These are phyloP conservation scores for Oncopeltus fasciatus DNA, from an alignment of 1,140 invertebrate species.

Conservation along the genomic window DNA sequence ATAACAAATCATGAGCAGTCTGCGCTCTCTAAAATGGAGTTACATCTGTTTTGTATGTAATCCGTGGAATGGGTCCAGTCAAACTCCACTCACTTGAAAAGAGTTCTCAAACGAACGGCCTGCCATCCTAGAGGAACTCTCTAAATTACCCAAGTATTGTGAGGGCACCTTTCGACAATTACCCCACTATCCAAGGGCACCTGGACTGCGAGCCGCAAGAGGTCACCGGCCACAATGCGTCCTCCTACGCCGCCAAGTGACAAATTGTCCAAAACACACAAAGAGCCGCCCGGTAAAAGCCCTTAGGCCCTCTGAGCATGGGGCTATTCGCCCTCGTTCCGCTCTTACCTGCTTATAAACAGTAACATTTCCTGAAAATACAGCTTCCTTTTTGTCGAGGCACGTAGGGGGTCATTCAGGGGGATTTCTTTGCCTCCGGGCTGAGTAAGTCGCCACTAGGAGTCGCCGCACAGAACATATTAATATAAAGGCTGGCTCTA, in stretches of 20 bases:
- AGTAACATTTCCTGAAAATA: not conserved
- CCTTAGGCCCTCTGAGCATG: not conserved
- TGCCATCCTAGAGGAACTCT: not conserved
- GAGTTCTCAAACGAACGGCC: no score
- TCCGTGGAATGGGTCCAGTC: no score
- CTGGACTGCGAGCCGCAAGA: not conserved
- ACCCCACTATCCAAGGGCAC: not conserved
- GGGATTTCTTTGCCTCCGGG: not conserved
- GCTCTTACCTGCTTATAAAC: not conserved
- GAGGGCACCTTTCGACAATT: not conserved
- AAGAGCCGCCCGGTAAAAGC: not conserved
- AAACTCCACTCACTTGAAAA: no score
- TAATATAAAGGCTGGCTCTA: not conserved
- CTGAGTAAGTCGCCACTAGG: not conserved
- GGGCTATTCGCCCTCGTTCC: no score
- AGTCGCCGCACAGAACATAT: not conserved
- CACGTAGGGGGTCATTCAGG: not conserved
- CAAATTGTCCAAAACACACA: conserved; percentile 1
- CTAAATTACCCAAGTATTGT: conserved; percentile 1
- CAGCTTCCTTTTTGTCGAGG: not conserved
- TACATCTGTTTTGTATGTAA: no score
- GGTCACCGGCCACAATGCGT: not conserved
- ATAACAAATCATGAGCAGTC: no score
- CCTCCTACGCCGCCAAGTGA: not conserved
- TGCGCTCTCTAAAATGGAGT: no score